Base-by-base conservation (phyloP, 23 tunicate species). In the Oikopleura dioica region DNA sequence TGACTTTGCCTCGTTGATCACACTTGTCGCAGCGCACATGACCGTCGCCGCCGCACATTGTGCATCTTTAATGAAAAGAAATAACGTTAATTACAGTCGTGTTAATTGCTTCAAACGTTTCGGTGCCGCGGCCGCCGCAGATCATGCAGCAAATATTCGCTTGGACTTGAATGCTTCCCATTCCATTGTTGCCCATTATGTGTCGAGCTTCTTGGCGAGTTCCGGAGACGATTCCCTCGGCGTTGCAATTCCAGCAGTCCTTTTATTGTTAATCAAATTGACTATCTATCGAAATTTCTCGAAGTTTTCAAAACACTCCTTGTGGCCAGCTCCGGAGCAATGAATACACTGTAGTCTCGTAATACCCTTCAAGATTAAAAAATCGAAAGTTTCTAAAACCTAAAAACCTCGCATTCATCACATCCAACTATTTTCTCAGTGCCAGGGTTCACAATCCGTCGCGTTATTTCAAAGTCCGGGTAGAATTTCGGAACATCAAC, bases 231-330 rank as follows among this genome's bases (percentile, higher is more conserved):
- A 63, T 31, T 2, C 72, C 72, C 16, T 63, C 72, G 33, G 30
- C 72, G 33, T 63, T 63, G 26, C 72, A 63, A 28, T 63, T 63
- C 72, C 72, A 63, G 72, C 72, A 63, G 72, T 63, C 72, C n/a
- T n/a, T n/a, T n/a, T n/a, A n/a, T n/a, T n/a, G n/a, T n/a, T n/a
- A n/a, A n/a, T n/a, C n/a, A n/a, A n/a, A n/a, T n/a, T n/a, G n/a
- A n/a, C n/a, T n/a, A n/a, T n/a, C n/a, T n/a, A n/a, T n/a, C n/a
- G n/a, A n/a, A n/a, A n/a, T n/a, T n/a, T n/a, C n/a, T n/a, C n/a
- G n/a, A n/a, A n/a, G n/a, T n/a, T n/a, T n/a, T n/a, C n/a, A n/a
- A n/a, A n/a, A n/a, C n/a, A n/a, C n/a, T n/a, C n/a, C 26, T 63
- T 63, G 26, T 63, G 72, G 5, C 72, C 72, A 28, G 72, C 72